phyloP scores from a whole-genome alignment of 2,888 invertebrate species.

The Helobdella robusta region DNA sequence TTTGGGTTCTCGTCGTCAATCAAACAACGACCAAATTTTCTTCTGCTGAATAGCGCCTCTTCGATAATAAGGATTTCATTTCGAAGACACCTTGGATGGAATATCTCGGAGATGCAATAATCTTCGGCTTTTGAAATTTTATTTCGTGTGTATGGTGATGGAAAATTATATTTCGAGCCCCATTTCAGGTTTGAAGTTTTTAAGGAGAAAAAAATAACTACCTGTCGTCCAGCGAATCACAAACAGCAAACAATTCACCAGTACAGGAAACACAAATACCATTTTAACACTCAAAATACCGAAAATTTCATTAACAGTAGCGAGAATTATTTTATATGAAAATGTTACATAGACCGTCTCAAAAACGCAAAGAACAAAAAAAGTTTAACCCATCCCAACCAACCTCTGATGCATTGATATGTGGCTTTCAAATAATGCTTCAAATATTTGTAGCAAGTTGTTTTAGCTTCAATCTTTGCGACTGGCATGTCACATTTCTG shows the following conservation, averaged over 20 bases:
- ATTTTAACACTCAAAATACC: constrained; percentile 6
- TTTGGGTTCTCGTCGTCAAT: constrained; percentile 7
- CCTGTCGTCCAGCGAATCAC: too few species aligned
- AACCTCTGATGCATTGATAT: constrained; percentile 7
- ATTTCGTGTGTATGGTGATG: too few species aligned
- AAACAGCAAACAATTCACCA: too few species aligned
- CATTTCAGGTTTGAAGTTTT: too few species aligned
- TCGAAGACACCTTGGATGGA: constrained; percentile 1
- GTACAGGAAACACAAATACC: too few species aligned
- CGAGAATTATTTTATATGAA: neutral
- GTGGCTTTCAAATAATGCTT: constrained; percentile 7
- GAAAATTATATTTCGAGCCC: too few species aligned
- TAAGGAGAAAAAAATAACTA: too few species aligned
- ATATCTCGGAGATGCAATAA: constrained; percentile 13
- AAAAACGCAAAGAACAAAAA: neutral
- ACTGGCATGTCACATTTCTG: constrained; percentile 12
- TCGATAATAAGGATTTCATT: constrained; percentile 16
- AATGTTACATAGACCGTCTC: neutral
- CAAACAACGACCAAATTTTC: neutral
- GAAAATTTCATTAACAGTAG: constrained; percentile 8
- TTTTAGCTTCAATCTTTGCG: neutral
- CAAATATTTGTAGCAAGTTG: constrained; percentile 2
- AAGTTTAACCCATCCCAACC: neutral
- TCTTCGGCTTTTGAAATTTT: neutral
- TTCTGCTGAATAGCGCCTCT: constrained; percentile 10